A percentile compares a stretch with the other conserved stretches of the same genome.
phyloP scores from a whole-genome alignment of 2,797 vertebrate genomes.

The Sitta carolinensis region DNA sequence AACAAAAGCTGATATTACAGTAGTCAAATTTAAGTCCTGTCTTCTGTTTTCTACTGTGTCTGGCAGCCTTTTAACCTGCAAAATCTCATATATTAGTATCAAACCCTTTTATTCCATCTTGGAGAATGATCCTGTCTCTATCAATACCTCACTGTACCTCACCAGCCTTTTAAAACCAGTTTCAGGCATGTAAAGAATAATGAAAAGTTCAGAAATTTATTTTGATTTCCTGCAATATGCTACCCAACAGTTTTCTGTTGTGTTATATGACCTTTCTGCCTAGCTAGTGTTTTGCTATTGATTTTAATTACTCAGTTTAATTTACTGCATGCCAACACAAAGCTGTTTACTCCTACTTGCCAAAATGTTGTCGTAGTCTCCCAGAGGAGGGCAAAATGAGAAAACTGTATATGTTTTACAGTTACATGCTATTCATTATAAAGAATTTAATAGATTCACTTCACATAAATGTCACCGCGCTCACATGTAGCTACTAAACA shows the following conservation, averaged over 20 bases:
- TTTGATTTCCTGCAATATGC: slow-evolving; percentile 84
- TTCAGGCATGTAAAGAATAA: slow-evolving; percentile 80
- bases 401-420: slow-evolving; percentile 73
- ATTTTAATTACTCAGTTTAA: slow-evolving; percentile 94
- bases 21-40: background rate
- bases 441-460: slow-evolving; percentile 73
- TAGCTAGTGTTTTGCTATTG: slow-evolving; percentile 91
- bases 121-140: background rate
- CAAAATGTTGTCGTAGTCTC: slow-evolving; percentile 76
- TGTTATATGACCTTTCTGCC: slow-evolving; percentile 89
- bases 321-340: slow-evolving; percentile 84
- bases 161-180: slow-evolving; percentile 18
- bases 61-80: background rate
- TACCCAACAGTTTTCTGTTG: slow-evolving; percentile 78
- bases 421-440: slow-evolving; percentile 73
- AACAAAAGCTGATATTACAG: background rate
- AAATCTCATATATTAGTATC: background rate
- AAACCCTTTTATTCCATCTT: background rate
- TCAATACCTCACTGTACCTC: background rate
- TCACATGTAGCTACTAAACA: slow-evolving; percentile 62
- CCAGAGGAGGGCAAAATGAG: slow-evolving; percentile 74
- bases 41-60: background rate
- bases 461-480: slow-evolving; percentile 75
- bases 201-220: slow-evolving; percentile 86
- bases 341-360: slow-evolving; percentile 85